Percentiles rank a stretch among this genome's conserved stretches.
phyloP scores from a whole-genome alignment of 1,140 invertebrate genomes.

The Bombus affinis region DNA sequence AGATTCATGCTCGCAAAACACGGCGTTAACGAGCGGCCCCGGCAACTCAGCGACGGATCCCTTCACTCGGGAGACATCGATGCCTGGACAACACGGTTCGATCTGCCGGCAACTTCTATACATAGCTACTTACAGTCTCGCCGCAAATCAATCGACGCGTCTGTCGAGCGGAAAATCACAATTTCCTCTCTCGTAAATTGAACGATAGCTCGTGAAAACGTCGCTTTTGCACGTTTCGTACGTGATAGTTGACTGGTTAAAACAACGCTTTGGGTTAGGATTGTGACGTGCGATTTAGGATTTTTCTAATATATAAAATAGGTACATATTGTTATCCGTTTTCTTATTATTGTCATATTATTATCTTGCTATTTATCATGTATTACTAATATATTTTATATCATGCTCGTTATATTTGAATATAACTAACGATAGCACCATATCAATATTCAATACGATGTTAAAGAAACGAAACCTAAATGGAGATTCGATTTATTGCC shows the following conservation, averaged over 20 bases:
- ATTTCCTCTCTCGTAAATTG: not conserved
- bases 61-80: constrained; percentile 52
- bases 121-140: not conserved
- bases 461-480: not conserved
- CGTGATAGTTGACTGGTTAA: too few relatives aligned
- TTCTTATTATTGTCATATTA: too few relatives aligned
- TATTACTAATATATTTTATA: too few relatives aligned
- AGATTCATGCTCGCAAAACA: constrained; percentile 45
- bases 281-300: too few relatives aligned
- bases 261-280: too few relatives aligned
- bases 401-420: too few relatives aligned
- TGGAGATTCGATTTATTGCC: not conserved
- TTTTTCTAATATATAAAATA: too few relatives aligned
- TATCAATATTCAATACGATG: too few relatives aligned
- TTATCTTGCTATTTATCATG: not conserved
- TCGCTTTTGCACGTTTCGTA: not conserved
- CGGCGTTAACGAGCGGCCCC: constrained; percentile 45
- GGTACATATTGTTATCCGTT: too few relatives aligned
- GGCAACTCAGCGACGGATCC: constrained; percentile 48
- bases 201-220: not conserved
- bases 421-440: too few relatives aligned
- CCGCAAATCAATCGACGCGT: not conserved
- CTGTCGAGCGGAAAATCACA: not conserved
- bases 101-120: not conserved
- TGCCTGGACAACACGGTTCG: constrained; percentile 20